phyloP scores from a whole-genome alignment of 2,888 invertebrate genomes.

The Nineta flava region DNA sequence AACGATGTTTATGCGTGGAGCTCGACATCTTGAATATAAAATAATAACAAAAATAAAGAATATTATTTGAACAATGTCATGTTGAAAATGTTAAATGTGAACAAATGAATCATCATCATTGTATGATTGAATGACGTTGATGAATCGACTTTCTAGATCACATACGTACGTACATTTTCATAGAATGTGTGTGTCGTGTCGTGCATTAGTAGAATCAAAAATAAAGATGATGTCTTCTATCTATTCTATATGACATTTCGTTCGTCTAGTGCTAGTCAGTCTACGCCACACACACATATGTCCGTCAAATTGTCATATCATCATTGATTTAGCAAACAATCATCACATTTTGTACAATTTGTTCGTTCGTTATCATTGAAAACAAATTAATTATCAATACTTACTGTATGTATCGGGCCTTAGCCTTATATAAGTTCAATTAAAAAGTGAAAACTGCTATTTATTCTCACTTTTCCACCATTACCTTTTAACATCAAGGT shows the following conservation, averaged over 20 bases:
- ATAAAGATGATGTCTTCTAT: no score
- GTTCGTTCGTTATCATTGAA: background rate
- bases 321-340: background rate
- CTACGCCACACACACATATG: no score
- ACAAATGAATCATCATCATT: no score
- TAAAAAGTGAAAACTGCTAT: constrained; percentile 5
- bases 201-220: no score
- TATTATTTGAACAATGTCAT: background rate
- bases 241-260: no score
- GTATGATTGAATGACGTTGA: no score
- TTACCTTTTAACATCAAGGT: constrained; percentile 6
- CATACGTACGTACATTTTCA: no score
- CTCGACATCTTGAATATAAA: constrained; percentile 52
- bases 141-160: no score
- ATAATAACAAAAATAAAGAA: background rate
- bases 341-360: background rate
- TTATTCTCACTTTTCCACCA: constrained; percentile 8
- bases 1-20: constrained; percentile 72
- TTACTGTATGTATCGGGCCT: no score
- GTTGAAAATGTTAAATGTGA: no score
- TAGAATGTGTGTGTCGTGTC: no score
- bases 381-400: background rate
- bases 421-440: background rate
- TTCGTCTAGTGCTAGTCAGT: no score
- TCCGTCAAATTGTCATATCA: background rate